These are phyloP conservation scores for Sebastiscus albofasciatus DNA, from an alignment of 2,797 vertebrate species.

Conservation along the genomic window DNA sequence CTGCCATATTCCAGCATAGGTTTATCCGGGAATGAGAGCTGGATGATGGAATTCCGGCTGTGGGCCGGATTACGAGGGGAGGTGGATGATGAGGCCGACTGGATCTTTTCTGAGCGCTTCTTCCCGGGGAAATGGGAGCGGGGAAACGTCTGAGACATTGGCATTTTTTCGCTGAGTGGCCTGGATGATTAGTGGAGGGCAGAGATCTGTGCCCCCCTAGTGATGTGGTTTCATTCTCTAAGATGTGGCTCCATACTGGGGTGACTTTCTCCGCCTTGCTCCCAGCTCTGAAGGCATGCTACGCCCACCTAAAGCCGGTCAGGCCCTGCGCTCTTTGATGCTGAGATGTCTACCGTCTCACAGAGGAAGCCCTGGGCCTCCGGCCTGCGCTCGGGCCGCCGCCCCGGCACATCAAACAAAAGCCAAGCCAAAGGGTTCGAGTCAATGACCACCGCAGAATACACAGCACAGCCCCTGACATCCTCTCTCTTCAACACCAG, in stretches of 20 bases:
- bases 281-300: conserved; percentile 24
- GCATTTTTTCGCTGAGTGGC: conserved; percentile 49
- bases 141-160: conserved; percentile 60
- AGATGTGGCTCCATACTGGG: conserved; percentile 29
- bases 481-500: conserved; percentile 13
- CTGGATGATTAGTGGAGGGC: conserved; percentile 59
- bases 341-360: conserved; percentile 29
- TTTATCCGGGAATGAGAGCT: conserved; percentile 69
- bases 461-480: conserved; percentile 17
- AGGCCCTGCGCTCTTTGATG: conserved; percentile 55
- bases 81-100: conserved; percentile 69
- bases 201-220: conserved; percentile 21
- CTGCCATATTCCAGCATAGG: conserved; percentile 65
- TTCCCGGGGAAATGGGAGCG: conserved; percentile 61
- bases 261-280: conserved; percentile 35
- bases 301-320: conserved; percentile 36
- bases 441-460: conserved; percentile 55
- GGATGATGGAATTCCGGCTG: conserved; percentile 75
- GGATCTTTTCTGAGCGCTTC: conserved; percentile 67
- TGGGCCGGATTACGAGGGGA: conserved; percentile 64
- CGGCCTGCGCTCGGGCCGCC: conserved; percentile 11
- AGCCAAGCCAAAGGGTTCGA: conserved; percentile 19
- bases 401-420: conserved; percentile 49
- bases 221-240: conserved; percentile 62
- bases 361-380: conserved; percentile 39